Percentiles rank a stretch among this genome's conserved stretches.
phyloP scores from a whole-genome alignment of 2,797 vertebrate species.

The Trichosurus vulpecula region DNA sequence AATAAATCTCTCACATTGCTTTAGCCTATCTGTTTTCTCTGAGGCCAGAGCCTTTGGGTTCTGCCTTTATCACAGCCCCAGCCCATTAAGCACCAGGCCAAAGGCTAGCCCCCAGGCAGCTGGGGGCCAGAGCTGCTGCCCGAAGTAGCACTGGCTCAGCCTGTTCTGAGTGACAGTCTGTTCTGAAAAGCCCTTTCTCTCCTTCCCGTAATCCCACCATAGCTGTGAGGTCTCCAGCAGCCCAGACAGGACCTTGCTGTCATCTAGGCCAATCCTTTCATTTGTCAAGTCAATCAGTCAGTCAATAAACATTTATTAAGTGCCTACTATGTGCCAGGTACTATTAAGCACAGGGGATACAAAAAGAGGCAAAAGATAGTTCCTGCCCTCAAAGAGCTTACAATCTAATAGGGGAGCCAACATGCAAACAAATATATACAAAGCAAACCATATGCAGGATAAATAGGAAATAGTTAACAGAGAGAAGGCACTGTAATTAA shows the following conservation, averaged over 20 bases:
- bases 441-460: not conserved
- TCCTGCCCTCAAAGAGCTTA: too few species aligned
- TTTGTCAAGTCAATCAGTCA: not conserved
- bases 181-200: not conserved
- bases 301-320: not conserved
- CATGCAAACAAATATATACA: not conserved
- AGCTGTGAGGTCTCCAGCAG: not conserved
- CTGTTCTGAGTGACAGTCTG: conserved; percentile 1
- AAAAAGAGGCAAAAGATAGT: not conserved
- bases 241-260: not conserved
- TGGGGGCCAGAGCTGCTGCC: not conserved
- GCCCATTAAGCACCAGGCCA: not conserved
- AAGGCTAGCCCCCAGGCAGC: not conserved
- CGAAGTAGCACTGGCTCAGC: not conserved
- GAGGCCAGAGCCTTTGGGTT: not conserved
- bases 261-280: too few species aligned
- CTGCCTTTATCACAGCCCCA: not conserved
- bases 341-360: not conserved
- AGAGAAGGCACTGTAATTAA: not conserved
- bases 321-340: not conserved
- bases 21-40: not conserved
- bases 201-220: not conserved
- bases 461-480: not conserved
- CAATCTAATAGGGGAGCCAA: too few species aligned
- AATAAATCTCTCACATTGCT: not conserved